A percentile compares a stretch with the other conserved stretches of the same genome.
Conservation (phyloP, 2,797 vertebrate genomes). For the Danio tinwini region DNA sequence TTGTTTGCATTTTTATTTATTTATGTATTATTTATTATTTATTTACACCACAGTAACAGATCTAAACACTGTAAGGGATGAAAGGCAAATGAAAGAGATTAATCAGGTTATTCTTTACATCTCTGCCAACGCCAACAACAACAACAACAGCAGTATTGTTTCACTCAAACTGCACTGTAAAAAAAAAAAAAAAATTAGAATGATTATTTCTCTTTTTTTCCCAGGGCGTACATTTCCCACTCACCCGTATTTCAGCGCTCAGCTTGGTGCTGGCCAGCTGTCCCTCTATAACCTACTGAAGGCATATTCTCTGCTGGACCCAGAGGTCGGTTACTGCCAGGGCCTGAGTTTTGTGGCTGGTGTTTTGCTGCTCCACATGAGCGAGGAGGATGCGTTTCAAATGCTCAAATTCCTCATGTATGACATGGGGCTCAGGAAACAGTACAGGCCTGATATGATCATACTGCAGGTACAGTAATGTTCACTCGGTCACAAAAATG, state of each 20-base stretch:
- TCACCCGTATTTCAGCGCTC: slow-evolving; percentile 96
- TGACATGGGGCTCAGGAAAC: slow-evolving; percentile 91
- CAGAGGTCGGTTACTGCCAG: slow-evolving; percentile 97
- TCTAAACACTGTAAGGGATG: not conserved
- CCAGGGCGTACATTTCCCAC: slow-evolving; percentile 96
- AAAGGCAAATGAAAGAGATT: too few relatives aligned
- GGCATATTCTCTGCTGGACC: slow-evolving; percentile 96
- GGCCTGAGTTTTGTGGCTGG: slow-evolving; percentile 97
- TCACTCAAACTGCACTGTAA: not conserved
- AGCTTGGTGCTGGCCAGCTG: slow-evolving; percentile 93
- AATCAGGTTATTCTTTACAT: not conserved
- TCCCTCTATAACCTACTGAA: slow-evolving; percentile 96
- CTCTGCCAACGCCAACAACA: slow-evolving; percentile 24
- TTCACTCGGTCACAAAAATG: too few relatives aligned
- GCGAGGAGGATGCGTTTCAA: slow-evolving; percentile 93
- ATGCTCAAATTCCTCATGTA: slow-evolving; percentile 98
- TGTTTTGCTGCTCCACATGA: slow-evolving; percentile 93
- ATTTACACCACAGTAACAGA: too few relatives aligned
- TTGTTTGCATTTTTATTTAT: too few relatives aligned
- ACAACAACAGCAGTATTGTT: not conserved
- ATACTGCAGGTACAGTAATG: slow-evolving; percentile 88
- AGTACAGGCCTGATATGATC: slow-evolving; percentile 97
- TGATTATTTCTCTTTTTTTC: slow-evolving; percentile 45
- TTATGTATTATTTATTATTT: too few relatives aligned
- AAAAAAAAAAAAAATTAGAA: not conserved